Percentiles rank a stretch among this genome's conserved stretches.
phyloP scores from a whole-genome alignment of 2,113 vertebrate genomes.

The Ochotona curzoniae region DNA sequence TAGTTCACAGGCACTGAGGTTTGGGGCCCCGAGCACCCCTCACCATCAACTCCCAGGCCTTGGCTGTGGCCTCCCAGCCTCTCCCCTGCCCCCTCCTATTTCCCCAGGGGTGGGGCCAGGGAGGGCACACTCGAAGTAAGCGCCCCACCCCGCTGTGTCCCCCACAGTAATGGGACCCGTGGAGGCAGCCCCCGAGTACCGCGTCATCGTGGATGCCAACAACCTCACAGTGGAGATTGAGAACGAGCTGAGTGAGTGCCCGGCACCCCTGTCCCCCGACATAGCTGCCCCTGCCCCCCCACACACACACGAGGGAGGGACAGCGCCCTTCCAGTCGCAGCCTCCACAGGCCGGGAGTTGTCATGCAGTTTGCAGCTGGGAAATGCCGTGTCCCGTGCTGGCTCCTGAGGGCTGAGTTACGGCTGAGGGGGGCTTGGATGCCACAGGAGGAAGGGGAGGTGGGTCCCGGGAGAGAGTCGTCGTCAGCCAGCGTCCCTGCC shows the following conservation, averaged over 20 bases:
- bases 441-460: not conserved
- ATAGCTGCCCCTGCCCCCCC: too few relatives aligned
- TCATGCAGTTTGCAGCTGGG: not conserved
- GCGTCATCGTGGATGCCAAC: constrained; percentile 95
- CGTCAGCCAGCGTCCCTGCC: not conserved
- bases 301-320: too few relatives aligned
- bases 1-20: too few relatives aligned
- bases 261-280: fast-evolving
- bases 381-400: not conserved
- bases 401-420: not conserved
- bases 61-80: not conserved
- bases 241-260: constrained; percentile 92
- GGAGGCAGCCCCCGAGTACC: constrained; percentile 94
- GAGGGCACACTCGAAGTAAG: not conserved
- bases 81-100: not conserved
- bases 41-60: too few relatives aligned
- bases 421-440: not conserved
- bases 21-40: too few relatives aligned
- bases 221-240: constrained; percentile 96
- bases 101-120: not conserved
- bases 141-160: not conserved
- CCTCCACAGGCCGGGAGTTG: not conserved
- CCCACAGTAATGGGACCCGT: constrained; percentile 89
- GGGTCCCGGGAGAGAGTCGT: not conserved
- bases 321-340: not conserved